These are phyloP conservation scores for Delphinapterus leucas DNA, from an alignment of 2,113 vertebrate genomes.

Conservation along the genomic window DNA sequence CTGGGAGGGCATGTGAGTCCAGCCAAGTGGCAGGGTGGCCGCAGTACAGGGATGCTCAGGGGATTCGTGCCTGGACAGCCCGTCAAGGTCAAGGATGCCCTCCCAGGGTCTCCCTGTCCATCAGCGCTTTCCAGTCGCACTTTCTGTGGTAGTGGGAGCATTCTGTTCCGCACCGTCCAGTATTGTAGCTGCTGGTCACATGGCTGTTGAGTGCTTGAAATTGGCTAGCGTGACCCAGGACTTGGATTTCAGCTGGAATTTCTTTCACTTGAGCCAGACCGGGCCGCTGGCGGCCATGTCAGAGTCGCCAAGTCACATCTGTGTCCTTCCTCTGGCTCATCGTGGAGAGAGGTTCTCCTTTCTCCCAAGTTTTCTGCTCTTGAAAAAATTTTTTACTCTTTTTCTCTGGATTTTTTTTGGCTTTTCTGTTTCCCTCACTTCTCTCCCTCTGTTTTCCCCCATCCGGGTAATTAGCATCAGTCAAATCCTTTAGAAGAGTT, in stretches of 20 bases:
- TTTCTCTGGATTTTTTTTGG: not conserved
- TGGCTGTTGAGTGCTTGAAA: not conserved
- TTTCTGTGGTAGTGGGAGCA: fast-evolving
- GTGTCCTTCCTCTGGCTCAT: not conserved
- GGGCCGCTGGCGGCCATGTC: fast-evolving
- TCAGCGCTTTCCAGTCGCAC: not conserved
- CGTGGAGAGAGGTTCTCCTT: not conserved
- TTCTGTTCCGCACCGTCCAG: not conserved
- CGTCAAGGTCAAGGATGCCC: not conserved
- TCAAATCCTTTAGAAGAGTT: not conserved
- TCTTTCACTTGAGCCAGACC: not conserved
- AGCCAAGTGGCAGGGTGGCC: not conserved
- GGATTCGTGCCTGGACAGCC: not conserved
- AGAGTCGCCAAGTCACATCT: fast-evolving
- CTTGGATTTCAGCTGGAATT: fast-evolving
- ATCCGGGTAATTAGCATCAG: not conserved
- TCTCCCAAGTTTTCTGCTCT: not conserved
- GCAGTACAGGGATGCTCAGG: not conserved
- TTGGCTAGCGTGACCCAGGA: not conserved
- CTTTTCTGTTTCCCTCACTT: not conserved
- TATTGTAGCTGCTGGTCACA: not conserved
- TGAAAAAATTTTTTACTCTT: not conserved
- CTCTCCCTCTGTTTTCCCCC: not conserved
- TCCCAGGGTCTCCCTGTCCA: too few species aligned
- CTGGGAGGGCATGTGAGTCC: fast-evolving